Evolutionary conservation across 2,888 invertebrate species (phyloP).

Genomic region (Neoascia interrupta): DNA sequence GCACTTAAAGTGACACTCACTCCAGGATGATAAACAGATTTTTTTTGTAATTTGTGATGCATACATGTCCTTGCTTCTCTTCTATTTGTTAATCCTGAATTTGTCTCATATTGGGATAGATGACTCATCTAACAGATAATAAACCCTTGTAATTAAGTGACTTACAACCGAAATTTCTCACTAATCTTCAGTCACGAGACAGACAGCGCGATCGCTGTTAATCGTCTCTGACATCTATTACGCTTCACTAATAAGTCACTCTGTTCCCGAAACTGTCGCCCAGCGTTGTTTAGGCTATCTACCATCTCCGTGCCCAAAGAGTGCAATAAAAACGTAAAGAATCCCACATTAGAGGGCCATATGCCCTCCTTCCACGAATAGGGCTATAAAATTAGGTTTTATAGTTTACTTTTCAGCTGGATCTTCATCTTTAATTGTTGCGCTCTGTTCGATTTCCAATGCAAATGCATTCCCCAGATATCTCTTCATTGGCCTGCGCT

Average conservation of each 20-base stretch:
- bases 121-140: slow-evolving; percentile 13
- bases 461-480: slow-evolving; percentile 23
- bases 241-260: slow-evolving; percentile 33
- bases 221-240: slow-evolving; percentile 35
- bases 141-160: slow-evolving; percentile 31
- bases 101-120: too few species aligned
- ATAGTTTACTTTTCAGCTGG: slow-evolving; percentile 40
- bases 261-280: slow-evolving; percentile 21
- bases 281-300: slow-evolving; percentile 23
- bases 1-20: too few species aligned
- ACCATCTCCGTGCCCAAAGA: slow-evolving; percentile 34
- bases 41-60: too few species aligned
- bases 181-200: slow-evolving; percentile 31
- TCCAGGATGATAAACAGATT: too few species aligned
- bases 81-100: too few species aligned
- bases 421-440: slow-evolving; percentile 39
- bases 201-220: slow-evolving; percentile 16
- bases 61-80: too few species aligned
- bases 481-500: too few species aligned
- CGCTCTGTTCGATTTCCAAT: slow-evolving; percentile 38
- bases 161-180: slow-evolving; percentile 24
- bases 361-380: slow-evolving; percentile 31
- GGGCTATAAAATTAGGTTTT: slow-evolving; percentile 54
- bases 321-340: slow-evolving; percentile 44
- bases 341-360: slow-evolving; percentile 30